phyloP scores from a whole-genome alignment of 2,888 invertebrate species.

The Lycocerus yunnanus region DNA sequence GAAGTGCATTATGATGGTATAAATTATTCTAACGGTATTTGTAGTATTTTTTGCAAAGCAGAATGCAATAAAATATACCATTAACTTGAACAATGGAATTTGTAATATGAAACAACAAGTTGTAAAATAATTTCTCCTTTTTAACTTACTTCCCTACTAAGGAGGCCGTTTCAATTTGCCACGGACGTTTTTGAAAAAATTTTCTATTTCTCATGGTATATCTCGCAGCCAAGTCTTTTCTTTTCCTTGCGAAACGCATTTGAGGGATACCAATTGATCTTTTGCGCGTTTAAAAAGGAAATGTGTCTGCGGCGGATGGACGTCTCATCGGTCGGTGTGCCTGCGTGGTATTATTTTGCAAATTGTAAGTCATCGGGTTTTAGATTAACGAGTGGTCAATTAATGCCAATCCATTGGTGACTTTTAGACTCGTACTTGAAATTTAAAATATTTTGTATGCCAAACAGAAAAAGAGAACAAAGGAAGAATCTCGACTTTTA shows the following conservation, averaged over 20 bases:
- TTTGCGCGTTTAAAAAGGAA: background rate
- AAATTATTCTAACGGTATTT: conserved; percentile 11
- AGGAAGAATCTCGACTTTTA: background rate
- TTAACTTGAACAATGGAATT: conserved; percentile 10
- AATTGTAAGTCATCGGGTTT: conserved; percentile 1
- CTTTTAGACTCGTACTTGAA: background rate
- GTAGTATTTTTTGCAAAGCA: conserved; percentile 7
- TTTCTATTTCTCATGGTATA: background rate
- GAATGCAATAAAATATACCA: background rate
- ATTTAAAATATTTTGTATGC: background rate
- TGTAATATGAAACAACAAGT: conserved; percentile 1
- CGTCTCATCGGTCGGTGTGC: no score
- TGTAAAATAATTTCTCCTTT: background rate
- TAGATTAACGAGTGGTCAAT: conserved; percentile 22
- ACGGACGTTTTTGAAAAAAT: background rate
- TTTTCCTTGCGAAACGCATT: no score
- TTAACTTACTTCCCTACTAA: background rate
- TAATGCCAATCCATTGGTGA: conserved; percentile 30
- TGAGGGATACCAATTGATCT: background rate
- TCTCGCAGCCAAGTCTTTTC: background rate
- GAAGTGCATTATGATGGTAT: background rate
- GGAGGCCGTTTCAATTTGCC: background rate
- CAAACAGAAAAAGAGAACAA: background rate
- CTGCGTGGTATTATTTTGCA: no score
- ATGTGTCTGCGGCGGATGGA: background rate